Evolutionary conservation across 2,888 invertebrate genomes (phyloP).

Genomic region (Meteorus cinctellus): DNA sequence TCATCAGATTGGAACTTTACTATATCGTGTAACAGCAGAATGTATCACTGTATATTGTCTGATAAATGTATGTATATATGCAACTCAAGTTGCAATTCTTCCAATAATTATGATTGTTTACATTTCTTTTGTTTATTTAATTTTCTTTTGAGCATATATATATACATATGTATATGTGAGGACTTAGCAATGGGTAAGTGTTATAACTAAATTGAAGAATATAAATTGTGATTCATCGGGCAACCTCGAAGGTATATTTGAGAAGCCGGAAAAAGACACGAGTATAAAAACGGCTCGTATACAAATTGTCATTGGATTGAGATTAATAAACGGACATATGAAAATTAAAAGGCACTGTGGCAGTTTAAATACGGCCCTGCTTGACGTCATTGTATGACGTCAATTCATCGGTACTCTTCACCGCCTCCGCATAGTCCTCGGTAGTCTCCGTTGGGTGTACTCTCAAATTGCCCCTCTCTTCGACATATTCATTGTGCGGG

Average conservation of each 20-base stretch:
- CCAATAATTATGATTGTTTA: neutral
- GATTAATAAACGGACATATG: constrained; percentile 4
- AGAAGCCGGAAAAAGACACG: neutral
- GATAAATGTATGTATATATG: neutral
- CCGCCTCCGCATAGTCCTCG: constrained; percentile 29
- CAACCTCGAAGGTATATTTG: neutral
- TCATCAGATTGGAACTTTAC: constrained; percentile 25
- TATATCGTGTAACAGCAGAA: constrained; percentile 12
- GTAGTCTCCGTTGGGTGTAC: constrained; percentile 19
- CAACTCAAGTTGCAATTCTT: neutral
- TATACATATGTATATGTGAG: neutral
- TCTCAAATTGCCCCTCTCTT: neutral
- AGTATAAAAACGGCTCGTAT: neutral
- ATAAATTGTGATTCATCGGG: neutral
- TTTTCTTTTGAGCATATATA: neutral
- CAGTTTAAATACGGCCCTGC: constrained; percentile 61
- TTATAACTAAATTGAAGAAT: neutral
- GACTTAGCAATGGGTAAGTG: neutral
- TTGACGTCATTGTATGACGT: constrained; percentile 70
- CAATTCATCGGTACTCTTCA: constrained; percentile 56
- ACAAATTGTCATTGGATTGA: neutral
- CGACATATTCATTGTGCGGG: neutral
- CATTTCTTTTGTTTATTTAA: neutral
- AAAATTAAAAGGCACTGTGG: constrained; percentile 46
- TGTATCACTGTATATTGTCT: too few relatives aligned